These are phyloP conservation scores for Scaptomyza hsui DNA, from an alignment of 1,140 invertebrate genomes.

Conservation along the genomic window DNA sequence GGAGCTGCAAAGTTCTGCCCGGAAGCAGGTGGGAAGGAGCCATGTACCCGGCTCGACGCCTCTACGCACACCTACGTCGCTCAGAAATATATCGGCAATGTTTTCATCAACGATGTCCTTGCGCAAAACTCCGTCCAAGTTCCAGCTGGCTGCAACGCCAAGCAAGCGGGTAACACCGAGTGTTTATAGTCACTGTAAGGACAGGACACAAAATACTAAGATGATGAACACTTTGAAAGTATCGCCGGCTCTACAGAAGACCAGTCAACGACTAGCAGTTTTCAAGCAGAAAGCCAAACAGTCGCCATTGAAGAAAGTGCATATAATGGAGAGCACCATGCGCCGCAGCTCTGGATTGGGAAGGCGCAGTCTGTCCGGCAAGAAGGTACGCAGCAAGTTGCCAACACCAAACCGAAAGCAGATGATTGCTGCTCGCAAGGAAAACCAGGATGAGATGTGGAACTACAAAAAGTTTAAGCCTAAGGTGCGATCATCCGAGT, in stretches of 20 bases:
- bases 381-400: slow-evolving; percentile 4
- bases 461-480: slow-evolving; percentile 45
- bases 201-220: slow-evolving; percentile 41
- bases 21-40: slow-evolving; percentile 66
- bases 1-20: slow-evolving; percentile 56
- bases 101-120: slow-evolving; percentile 68
- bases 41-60: slow-evolving; percentile 19
- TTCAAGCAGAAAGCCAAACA: slow-evolving; percentile 15
- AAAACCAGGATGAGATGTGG: slow-evolving; percentile 14
- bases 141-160: slow-evolving; percentile 29
- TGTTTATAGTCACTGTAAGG: slow-evolving; percentile 1
- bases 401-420: neutral
- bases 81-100: slow-evolving; percentile 57
- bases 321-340: slow-evolving; percentile 40
- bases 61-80: slow-evolving; percentile 63
- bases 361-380: slow-evolving; percentile 23
- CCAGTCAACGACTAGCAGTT: neutral
- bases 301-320: slow-evolving; percentile 44
- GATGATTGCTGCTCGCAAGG: neutral
- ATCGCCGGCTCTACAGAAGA: slow-evolving; percentile 22
- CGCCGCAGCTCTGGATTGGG: slow-evolving; percentile 34
- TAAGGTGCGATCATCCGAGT: slow-evolving; percentile 41
- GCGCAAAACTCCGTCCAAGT: slow-evolving; percentile 67
- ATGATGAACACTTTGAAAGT: too few species aligned
- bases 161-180: slow-evolving; percentile 37